These are phyloP conservation scores for Oceanodroma tethys DNA, from an alignment of 2,113 vertebrate genomes.

Conservation along the genomic window DNA sequence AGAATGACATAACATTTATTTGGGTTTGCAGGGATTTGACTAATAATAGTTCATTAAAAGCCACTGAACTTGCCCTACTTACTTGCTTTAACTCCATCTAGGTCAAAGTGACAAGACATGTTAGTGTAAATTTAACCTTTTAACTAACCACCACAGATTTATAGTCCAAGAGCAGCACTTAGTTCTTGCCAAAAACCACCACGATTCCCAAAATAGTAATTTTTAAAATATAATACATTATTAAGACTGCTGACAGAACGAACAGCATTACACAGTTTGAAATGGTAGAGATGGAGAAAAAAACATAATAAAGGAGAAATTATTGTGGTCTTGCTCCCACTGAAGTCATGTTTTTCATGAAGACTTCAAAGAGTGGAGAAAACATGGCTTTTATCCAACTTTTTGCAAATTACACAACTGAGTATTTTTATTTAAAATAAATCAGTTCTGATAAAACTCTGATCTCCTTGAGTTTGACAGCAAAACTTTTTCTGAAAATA, in stretches of 20 bases:
- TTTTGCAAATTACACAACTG: background rate
- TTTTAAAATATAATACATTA: background rate
- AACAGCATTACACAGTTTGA: background rate
- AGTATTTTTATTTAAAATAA: slow-evolving; percentile 15
- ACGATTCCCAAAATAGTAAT: background rate
- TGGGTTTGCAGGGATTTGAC: background rate
- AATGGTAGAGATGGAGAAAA: background rate
- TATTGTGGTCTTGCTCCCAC: background rate
- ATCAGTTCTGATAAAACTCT: background rate
- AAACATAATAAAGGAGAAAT: slow-evolving; percentile 9
- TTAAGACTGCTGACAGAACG: background rate
- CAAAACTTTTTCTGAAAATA: background rate
- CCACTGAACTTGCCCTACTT: background rate
- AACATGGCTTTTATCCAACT: background rate
- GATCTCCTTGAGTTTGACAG: background rate
- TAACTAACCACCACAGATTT: background rate
- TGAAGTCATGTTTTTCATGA: background rate
- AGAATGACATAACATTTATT: background rate
- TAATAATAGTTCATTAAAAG: background rate
- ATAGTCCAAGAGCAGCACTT: background rate
- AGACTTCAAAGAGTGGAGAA: background rate
- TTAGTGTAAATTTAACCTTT: slow-evolving; percentile 3
- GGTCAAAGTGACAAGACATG: background rate
- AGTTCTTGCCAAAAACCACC: background rate
- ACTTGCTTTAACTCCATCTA: background rate